Conservation (phyloP, 2,797 vertebrate genomes). For the Rhinichthys osculus region DNA sequence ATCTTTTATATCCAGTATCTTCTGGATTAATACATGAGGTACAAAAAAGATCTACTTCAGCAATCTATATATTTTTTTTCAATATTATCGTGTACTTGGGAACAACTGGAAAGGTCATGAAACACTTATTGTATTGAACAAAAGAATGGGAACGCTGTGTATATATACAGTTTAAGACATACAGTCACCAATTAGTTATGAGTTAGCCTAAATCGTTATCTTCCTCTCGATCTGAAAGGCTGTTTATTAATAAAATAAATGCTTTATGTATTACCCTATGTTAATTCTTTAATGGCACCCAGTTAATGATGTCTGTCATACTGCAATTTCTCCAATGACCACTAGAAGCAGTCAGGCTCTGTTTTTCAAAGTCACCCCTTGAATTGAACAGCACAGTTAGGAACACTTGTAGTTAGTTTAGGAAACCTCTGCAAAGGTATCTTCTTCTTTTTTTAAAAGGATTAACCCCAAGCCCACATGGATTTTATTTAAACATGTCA, state of each 20-base stretch:
- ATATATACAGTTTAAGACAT: not conserved
- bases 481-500: not conserved
- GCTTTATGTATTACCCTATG: not conserved
- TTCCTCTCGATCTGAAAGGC: not conserved
- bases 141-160: not conserved
- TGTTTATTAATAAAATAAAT: not conserved
- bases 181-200: not conserved
- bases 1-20: not conserved
- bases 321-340: constrained; percentile 6
- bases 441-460: not conserved
- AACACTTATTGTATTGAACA: not conserved
- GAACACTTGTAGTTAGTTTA: not conserved
- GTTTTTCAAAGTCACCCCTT: not conserved
- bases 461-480: not conserved
- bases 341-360: constrained; percentile 31
- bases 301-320: not conserved
- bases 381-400: not conserved
- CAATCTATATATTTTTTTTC: not conserved
- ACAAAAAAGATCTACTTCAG: not conserved
- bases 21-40: not conserved
- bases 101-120: not conserved
- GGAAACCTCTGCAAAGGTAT: not conserved
- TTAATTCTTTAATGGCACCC: not conserved
- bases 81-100: not conserved
- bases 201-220: not conserved